Conservation (phyloP, 2,888 invertebrate species). For the Arrhopalites spinosus region DNA sequence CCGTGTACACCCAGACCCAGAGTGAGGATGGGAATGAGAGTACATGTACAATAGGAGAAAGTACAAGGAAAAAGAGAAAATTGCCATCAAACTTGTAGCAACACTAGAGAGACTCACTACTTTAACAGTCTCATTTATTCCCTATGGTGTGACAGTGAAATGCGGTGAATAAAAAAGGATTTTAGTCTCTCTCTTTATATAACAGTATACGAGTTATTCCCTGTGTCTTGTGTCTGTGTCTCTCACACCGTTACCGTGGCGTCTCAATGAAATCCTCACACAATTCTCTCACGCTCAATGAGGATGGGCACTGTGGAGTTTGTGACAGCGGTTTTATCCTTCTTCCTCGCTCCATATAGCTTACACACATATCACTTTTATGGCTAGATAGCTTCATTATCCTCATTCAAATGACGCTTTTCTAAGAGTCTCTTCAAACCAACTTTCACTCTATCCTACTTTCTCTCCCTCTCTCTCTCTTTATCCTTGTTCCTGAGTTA, state of each 20-base stretch:
- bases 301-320: neutral
- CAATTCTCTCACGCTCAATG: neutral
- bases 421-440: neutral
- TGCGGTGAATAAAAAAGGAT: slow-evolving; percentile 10
- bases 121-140: neutral
- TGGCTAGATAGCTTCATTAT: slow-evolving; percentile 4
- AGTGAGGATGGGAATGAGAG: too few relatives aligned
- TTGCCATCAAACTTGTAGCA: too few relatives aligned
- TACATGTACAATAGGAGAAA: neutral
- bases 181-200: neutral
- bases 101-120: neutral
- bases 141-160: slow-evolving; percentile 7
- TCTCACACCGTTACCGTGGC: neutral
- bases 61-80: neutral
- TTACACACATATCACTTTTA: slow-evolving; percentile 9
- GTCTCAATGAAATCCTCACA: neutral
- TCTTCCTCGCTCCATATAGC: neutral
- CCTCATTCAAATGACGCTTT: neutral
- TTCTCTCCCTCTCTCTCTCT: neutral
- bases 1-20: too few relatives aligned
- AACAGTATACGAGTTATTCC: too few relatives aligned
- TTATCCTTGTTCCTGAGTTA: neutral
- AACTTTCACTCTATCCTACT: neutral
- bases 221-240: neutral
- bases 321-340: neutral